A percentile compares a stretch with the other conserved stretches of the same genome.
Conservation (phyloP, 2,888 invertebrate genomes). For the Altica lythri region DNA sequence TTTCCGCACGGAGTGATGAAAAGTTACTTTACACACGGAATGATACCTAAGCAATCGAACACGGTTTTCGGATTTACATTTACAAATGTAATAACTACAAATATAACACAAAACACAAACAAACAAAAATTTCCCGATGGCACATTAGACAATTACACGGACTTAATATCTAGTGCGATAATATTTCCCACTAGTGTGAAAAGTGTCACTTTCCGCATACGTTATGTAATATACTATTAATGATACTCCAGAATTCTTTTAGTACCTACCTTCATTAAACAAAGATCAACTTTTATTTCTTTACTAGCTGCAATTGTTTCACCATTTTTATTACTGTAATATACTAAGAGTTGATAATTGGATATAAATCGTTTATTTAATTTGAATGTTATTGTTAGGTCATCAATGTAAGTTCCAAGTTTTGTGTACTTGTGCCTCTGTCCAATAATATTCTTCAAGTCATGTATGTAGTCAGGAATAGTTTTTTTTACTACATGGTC, state of each 20-base stretch:
- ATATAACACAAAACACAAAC: too few species aligned
- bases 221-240: too few species aligned
- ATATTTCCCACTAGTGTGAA: too few species aligned
- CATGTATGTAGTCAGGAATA: constrained; percentile 39
- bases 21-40: too few species aligned
- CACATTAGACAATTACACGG: too few species aligned
- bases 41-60: too few species aligned
- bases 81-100: too few species aligned
- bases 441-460: constrained; percentile 49
- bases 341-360: constrained; percentile 60
- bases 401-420: constrained; percentile 45
- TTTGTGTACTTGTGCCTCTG: constrained; percentile 46
- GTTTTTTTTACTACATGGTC: constrained; percentile 44
- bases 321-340: constrained; percentile 60
- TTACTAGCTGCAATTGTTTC: constrained; percentile 63
- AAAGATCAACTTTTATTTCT: constrained; percentile 60
- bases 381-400: constrained; percentile 58
- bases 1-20: too few species aligned
- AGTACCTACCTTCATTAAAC: constrained; percentile 55
- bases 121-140: too few species aligned
- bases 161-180: too few species aligned
- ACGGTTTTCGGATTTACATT: too few species aligned
- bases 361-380: constrained; percentile 59
- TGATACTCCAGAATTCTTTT: not conserved
- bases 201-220: too few species aligned